These are phyloP conservation scores for Drosophila mimica DNA, from an alignment of 2,888 invertebrate species.

Conservation along the genomic window DNA sequence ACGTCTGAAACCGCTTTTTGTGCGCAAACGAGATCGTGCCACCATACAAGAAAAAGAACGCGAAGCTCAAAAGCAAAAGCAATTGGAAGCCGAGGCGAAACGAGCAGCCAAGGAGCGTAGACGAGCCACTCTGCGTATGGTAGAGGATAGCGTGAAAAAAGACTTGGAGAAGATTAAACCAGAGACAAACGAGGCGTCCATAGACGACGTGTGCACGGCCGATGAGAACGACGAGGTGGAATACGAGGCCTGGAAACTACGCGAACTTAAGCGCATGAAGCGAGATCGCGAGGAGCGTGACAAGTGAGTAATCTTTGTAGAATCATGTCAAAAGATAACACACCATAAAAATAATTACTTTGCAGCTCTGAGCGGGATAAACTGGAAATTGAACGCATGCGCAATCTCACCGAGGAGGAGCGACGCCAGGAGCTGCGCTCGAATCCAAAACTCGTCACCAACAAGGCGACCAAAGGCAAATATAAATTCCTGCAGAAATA, in stretches of 20 bases:
- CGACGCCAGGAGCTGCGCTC: conserved; percentile 93
- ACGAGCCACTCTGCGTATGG: conserved; percentile 94
- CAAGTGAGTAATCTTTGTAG: conserved; percentile 88
- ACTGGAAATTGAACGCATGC: conserved; percentile 94
- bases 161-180: conserved; percentile 89
- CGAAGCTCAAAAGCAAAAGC: conserved; percentile 93
- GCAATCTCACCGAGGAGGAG: conserved; percentile 98
- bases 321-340: too few species aligned
- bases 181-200: conserved; percentile 90
- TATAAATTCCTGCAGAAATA: conserved; percentile 99
- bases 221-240: conserved; percentile 98
- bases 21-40: conserved; percentile 95
- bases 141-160: conserved; percentile 94
- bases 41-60: conserved; percentile 98
- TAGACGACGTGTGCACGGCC: conserved; percentile 95
- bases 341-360: conserved; percentile 39
- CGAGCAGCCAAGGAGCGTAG: conserved; percentile 95
- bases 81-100: conserved; percentile 92
- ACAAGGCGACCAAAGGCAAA: conserved; percentile 98
- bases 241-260: conserved; percentile 98
- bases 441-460: conserved; percentile 96
- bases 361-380: conserved; percentile 93
- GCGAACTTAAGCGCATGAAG: conserved; percentile 98
- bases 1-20: conserved; percentile 97
- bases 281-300: conserved; percentile 98